Conservation (phyloP, 2,113 vertebrate genomes). For the Hepsetus odoe region DNA sequence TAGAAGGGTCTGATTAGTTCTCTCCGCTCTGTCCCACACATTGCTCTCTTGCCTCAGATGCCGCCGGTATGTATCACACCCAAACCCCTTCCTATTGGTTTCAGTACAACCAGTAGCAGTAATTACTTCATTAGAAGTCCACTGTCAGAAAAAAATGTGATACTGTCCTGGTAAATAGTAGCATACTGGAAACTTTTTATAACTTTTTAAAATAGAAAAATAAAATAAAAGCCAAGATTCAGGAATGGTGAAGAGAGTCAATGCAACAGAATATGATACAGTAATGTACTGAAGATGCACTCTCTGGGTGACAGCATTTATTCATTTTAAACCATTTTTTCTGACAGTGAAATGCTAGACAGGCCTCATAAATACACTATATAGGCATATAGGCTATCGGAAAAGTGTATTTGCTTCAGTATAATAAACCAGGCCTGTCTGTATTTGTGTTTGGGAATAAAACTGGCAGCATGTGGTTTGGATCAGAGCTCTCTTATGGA, state of each 20-base stretch:
- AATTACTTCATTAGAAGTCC: constrained; percentile 10
- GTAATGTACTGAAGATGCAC: no score
- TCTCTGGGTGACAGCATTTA: no score
- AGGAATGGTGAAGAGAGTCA: no score
- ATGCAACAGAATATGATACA: no score
- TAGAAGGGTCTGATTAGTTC: constrained; percentile 68
- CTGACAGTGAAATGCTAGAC: no score
- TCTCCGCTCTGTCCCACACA: constrained; percentile 81
- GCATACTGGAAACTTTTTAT: no score
- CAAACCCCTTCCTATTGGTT: constrained; percentile 43
- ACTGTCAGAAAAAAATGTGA: constrained; percentile 5
- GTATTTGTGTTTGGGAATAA: background rate
- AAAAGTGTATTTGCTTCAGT: background rate
- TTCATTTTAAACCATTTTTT: no score
- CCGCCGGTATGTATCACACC: constrained; percentile 84
- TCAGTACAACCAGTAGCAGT: constrained; percentile 11
- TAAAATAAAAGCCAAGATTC: no score
- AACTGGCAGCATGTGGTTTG: background rate
- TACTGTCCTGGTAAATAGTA: background rate
- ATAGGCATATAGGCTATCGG: background rate
- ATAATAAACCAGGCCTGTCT: background rate
- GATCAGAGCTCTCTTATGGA: background rate
- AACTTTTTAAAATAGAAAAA: no score
- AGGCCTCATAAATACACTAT: no score
- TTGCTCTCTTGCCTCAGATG: constrained; percentile 81